These are phyloP conservation scores for Chlorops oryzae DNA, from an alignment of 1,140 invertebrate genomes.

Conservation along the genomic window DNA sequence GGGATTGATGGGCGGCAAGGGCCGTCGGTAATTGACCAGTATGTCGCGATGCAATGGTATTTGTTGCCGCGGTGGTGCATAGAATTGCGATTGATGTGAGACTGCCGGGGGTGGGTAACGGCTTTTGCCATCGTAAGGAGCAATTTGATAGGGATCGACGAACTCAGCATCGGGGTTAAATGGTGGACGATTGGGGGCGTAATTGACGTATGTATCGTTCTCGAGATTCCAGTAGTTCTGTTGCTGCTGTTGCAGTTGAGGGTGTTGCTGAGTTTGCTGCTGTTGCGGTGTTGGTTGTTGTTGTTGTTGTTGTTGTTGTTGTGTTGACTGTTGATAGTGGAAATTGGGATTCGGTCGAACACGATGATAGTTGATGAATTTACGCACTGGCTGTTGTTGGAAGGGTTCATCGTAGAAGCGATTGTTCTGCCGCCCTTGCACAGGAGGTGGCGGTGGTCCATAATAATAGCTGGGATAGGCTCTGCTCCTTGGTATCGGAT, in stretches of 20 bases:
- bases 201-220: constrained; percentile 60
- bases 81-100: constrained; percentile 40
- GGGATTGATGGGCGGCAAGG: constrained; percentile 51
- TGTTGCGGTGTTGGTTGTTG: constrained; percentile 11
- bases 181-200: constrained; percentile 52
- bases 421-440: constrained; percentile 20
- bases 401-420: constrained; percentile 35
- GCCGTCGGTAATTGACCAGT: constrained; percentile 52
- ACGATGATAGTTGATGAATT: constrained; percentile 18
- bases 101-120: constrained; percentile 21
- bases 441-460: constrained; percentile 8
- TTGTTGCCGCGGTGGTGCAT: constrained; percentile 26
- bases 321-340: constrained; percentile 14
- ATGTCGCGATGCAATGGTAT: constrained; percentile 49
- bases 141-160: constrained; percentile 41
- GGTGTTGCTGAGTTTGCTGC: constrained; percentile 32
- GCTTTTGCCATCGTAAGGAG: constrained; percentile 19
- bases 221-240: constrained; percentile 48
- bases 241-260: constrained; percentile 45
- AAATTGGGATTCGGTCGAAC: constrained; percentile 1
- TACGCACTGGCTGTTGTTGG: constrained; percentile 28
- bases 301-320: constrained; percentile 9
- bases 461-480: constrained; percentile 16
- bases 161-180: constrained; percentile 66
- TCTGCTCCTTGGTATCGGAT: constrained; percentile 5